phyloP scores from a whole-genome alignment of 2,888 invertebrate genomes.

The Lepidocyrtoides sp. region DNA sequence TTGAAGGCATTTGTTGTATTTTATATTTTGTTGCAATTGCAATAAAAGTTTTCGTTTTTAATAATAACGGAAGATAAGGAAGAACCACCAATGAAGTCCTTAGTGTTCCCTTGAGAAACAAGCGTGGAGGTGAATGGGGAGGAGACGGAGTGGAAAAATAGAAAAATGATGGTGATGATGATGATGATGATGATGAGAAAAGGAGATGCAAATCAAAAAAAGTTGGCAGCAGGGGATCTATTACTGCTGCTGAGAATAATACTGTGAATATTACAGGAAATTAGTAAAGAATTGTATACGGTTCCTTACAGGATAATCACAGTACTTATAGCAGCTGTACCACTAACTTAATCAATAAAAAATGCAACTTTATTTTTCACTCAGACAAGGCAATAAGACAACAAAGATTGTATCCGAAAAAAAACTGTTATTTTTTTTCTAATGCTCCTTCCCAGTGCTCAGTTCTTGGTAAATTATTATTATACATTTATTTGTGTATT shows the following conservation, averaged over 20 bases:
- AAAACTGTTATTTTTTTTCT: not conserved
- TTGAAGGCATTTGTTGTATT: too few relatives aligned
- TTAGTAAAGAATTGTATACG: not conserved
- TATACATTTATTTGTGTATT: not conserved
- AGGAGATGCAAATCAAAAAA: slow-evolving; percentile 17
- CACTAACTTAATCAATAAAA: slow-evolving; percentile 31
- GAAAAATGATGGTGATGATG: not conserved
- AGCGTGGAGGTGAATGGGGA: not conserved
- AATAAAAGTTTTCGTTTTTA: slow-evolving; percentile 5
- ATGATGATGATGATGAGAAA: not conserved
- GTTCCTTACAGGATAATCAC: slow-evolving; percentile 40
- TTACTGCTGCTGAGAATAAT: not conserved
- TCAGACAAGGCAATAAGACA: not conserved
- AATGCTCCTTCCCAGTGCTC: too few relatives aligned
- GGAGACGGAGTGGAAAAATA: slow-evolving; percentile 19
- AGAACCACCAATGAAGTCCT: not conserved
- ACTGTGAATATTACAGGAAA: slow-evolving; percentile 38
- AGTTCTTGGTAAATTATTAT: not conserved
- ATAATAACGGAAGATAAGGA: slow-evolving; percentile 14
- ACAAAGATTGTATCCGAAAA: not conserved
- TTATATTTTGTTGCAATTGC: not conserved
- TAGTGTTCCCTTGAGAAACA: too few relatives aligned
- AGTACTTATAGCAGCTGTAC: not conserved
- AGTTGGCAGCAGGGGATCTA: not conserved
- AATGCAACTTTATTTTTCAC: not conserved